Evolutionary conservation across 2,113 vertebrate species (phyloP), one percentile per base, ranked within the genome.

Genomic region (Physeter macrocephalus): DNA sequence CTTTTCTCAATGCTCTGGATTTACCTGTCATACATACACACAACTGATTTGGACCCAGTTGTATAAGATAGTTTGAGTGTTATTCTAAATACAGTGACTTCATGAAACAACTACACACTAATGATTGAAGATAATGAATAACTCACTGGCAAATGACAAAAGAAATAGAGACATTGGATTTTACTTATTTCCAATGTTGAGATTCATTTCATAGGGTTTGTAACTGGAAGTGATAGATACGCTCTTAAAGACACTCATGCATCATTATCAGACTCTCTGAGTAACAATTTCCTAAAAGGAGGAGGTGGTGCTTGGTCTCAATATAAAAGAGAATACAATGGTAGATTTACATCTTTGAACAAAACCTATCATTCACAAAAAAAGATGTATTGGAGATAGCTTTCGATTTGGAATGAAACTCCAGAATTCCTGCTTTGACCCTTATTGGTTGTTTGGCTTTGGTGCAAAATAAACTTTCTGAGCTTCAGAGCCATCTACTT

Each of bases 241-340:
- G 90, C 96, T 95, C 95, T 69, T 90, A 90, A 97, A 97, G 71
- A 94, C 39, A 94, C 93, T 93, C 83, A 75, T 95, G 94, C 64
- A 67, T 96, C 97, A 90, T 95, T 90, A 93, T 98, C 93, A 94
- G 84, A 72, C 82, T 94, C 69, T 43, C 66, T 92, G 71, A 96
- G 74, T 90, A 96, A 95, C 36, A 57, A 59, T 94, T 90, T 94
- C 12, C 77, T 49, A 31, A 72, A 67, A 46, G n/a, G n/a, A 72
- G 36, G 41, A 78, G 31, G 78, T 54, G 62, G 15, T 82, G 7
- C 11, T 10, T 88, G 39, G 27, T 34, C 36, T 95, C 57, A 39
- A 8, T 82, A 43, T 82, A 82, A 82, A 82, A 36, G 25, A 82
- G 64, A 88, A 74, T 25, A 46, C 43, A 74, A 36, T 18, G 52